Evolutionary conservation across 2,888 invertebrate species (phyloP), one percentile per base, ranked within the genome.

Genomic region (Acleris literana): DNA sequence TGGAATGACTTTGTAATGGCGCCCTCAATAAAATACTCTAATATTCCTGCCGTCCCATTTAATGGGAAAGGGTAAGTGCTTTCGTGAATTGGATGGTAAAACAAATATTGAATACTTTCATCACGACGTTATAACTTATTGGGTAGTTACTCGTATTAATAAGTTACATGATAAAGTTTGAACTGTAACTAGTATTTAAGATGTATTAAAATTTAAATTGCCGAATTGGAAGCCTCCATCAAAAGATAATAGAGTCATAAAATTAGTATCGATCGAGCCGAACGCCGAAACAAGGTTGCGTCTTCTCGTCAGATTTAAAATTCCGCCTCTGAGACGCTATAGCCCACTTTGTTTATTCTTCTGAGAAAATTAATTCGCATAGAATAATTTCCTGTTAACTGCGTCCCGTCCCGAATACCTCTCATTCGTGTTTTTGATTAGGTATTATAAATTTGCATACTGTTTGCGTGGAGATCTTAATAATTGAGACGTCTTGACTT

Each of bases 1-100:
- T 81, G 82, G 86, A 91, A 92, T 88, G 86, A 91, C 90, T 91
- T 89, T 91, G 88, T 89, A 90, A 92, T 89, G 84, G 85, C 88
- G 86, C 85, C 79, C 83, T 85, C 85, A 88, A 70, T 88, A 89
- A 89, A 87, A 87, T 82, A 84, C 80, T 82, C 82, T 87, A 86
- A 88, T 90, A 86, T 80, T 82, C 80, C 80, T 85, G 85, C 85
- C 84, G 81, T 78, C 81, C 85, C 85, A 87, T 88, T 87, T 87
- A 87, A 57, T 48, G 39, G 56, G 61, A 33, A 66, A 66, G 56
- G 55, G 57, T 61, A 57, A 29, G 52, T 56, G 56, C 55, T 44
- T 57, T 18, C 52, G 39, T 62, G 57, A 62, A 66, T 66, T 62
- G 22, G 52, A 57, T 56, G 44, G 53, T 66, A 57, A 46, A 62